phyloP scores from a whole-genome alignment of 30 jellyfish, hydroid and myxozoan genomes.

The Chrysaora quinquecirrha region DNA sequence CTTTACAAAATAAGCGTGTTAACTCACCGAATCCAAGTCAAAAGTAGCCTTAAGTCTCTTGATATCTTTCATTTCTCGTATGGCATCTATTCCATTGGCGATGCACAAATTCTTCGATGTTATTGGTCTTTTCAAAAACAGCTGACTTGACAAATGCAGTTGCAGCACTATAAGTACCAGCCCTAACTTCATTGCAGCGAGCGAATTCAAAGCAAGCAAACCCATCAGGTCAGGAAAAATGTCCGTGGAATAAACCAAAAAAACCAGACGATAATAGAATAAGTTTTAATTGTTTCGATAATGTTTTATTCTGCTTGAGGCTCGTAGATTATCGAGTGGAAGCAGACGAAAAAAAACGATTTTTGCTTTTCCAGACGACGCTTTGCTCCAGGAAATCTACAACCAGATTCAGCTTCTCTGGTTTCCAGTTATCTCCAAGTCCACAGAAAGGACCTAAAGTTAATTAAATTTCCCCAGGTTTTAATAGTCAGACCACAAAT shows the following conservation, averaged over 20 bases:
- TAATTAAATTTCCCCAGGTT: neutral
- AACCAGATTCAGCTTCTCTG: neutral
- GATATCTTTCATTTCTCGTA: constrained; percentile 48
- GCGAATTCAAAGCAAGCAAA: no score
- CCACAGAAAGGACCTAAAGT: no score
- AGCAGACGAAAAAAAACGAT: no score
- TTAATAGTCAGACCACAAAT: neutral
- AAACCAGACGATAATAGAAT: no score
- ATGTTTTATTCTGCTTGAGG: no score
- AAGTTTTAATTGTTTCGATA: no score
- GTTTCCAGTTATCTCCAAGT: neutral
- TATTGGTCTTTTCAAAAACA: neutral
- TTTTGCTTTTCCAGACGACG: neutral
- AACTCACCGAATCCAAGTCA: constrained; percentile 72
- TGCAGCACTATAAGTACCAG: neutral
- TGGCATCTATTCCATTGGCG: constrained; percentile 72
- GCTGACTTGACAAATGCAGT: neutral
- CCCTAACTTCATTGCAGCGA: neutral
- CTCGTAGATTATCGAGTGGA: no score
- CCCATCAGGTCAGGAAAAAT: no score
- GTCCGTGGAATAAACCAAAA: no score
- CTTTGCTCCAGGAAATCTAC: neutral
- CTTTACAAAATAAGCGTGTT: no score
- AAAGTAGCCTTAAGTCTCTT: constrained; percentile 66
- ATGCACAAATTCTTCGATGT: constrained; percentile 22